Evolutionary conservation across 2,797 vertebrate genomes (phyloP).

Genomic region (Alauda arvensis): DNA sequence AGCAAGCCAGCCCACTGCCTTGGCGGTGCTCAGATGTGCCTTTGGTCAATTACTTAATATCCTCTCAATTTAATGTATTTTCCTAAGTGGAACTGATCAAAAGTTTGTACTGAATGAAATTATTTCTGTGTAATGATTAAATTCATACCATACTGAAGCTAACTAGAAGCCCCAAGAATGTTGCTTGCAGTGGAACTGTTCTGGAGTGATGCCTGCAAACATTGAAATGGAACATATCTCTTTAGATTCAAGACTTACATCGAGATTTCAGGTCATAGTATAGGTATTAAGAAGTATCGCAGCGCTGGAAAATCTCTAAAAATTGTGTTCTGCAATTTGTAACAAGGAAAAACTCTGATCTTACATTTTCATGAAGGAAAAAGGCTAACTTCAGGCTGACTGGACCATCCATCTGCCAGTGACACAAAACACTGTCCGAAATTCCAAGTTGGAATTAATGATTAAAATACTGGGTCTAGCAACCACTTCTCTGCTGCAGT

Average conservation of each 20-base stretch:
- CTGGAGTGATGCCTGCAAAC: background rate
- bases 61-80: conserved; percentile 5
- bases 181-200: background rate
- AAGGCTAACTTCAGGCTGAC: background rate
- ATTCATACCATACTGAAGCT: background rate
- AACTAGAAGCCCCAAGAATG: background rate
- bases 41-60: conserved; percentile 38
- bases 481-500: background rate
- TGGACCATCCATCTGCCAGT: background rate
- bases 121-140: background rate
- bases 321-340: background rate
- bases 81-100: conserved; percentile 27
- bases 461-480: background rate
- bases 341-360: background rate
- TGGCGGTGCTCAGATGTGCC: background rate
- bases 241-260: background rate
- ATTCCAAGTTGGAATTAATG: background rate
- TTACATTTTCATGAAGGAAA: background rate
- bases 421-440: background rate
- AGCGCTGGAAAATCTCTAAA: background rate
- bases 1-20: conserved; percentile 38
- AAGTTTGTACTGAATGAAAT: conserved; percentile 17
- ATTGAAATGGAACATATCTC: background rate
- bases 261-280: background rate
- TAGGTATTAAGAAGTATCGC: background rate